Evolutionary conservation across 1,140 invertebrate species (phyloP).

Genomic region (Globodera ellingtonae): DNA sequence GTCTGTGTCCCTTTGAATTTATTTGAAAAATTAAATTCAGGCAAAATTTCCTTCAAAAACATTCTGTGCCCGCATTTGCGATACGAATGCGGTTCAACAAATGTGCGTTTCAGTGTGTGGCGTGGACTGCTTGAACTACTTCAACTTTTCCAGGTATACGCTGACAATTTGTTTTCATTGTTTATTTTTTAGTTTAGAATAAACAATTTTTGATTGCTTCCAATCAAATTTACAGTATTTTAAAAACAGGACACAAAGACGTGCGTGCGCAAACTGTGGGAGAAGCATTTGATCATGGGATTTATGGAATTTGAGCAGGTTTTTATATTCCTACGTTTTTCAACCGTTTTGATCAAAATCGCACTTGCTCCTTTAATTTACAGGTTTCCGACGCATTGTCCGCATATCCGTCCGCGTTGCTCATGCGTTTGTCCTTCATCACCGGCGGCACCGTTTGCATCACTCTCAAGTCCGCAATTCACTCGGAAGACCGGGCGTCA

Average conservation of each 20-base stretch:
- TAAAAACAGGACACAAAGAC: conserved; percentile 51
- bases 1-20: not conserved
- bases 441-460: conserved; percentile 65
- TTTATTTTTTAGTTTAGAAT: too few species aligned
- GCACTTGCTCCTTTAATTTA: conserved; percentile 8
- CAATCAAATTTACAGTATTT: conserved; percentile 26
- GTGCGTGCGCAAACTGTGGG: conserved; percentile 62
- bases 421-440: conserved; percentile 63
- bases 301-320: conserved; percentile 65
- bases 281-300: conserved; percentile 57
- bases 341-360: not conserved
- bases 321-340: not conserved
- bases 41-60: conserved; percentile 52
- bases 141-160: conserved; percentile 60
- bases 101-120: conserved; percentile 64
- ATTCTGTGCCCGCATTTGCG: conserved; percentile 62
- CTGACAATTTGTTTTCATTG: not conserved
- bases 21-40: conserved; percentile 33
- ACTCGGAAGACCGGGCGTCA: conserved; percentile 44
- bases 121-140: conserved; percentile 64
- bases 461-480: conserved; percentile 62
- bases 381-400: conserved; percentile 52
- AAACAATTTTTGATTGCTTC: not conserved
- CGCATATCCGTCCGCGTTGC: conserved; percentile 54
- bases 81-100: conserved; percentile 63